These are phyloP conservation scores for Meriones psammophilus DNA, from an alignment of 2,797 vertebrate genomes.

Conservation along the genomic window DNA sequence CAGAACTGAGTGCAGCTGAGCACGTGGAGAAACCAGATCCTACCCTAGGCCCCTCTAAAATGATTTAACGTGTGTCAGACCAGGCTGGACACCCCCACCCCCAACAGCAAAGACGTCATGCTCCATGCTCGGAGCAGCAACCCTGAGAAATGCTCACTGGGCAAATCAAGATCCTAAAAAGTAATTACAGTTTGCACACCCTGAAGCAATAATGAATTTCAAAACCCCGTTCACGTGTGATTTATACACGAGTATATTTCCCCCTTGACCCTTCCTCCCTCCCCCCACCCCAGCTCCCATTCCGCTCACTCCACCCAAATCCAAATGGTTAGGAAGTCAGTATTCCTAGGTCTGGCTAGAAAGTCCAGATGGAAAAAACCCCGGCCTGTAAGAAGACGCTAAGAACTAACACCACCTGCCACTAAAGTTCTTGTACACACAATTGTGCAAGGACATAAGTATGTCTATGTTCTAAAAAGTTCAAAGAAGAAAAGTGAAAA, in stretches of 20 bases:
- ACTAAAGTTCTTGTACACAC: constrained; percentile 74
- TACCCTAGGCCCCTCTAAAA: constrained; percentile 73
- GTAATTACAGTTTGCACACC: constrained; percentile 81
- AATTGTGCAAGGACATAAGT: constrained; percentile 58
- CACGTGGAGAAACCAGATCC: constrained; percentile 75
- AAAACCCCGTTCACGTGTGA: constrained; percentile 77
- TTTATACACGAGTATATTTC: constrained; percentile 78
- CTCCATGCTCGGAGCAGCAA: constrained; percentile 75
- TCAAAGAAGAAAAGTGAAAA: constrained; percentile 77
- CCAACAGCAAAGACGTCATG: constrained; percentile 80
- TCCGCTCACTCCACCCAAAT: constrained; percentile 70
- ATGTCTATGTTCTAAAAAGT: constrained; percentile 70
- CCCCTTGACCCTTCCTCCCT: constrained; percentile 64
- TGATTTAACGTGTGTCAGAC: constrained; percentile 79
- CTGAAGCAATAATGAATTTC: constrained; percentile 82
- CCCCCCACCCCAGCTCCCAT: neutral
- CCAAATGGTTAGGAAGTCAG: constrained; percentile 79
- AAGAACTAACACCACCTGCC: constrained; percentile 79
- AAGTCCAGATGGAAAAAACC: constrained; percentile 77
- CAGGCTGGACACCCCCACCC: constrained; percentile 43
- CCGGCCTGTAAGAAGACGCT: constrained; percentile 66
- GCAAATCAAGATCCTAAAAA: constrained; percentile 80
- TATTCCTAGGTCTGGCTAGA: constrained; percentile 70
- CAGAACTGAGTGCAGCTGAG: constrained; percentile 68
- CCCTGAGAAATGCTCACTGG: constrained; percentile 74